Percentiles rank a stretch among this genome's conserved stretches.
Conservation (phyloP, 2,797 vertebrate genomes). For the Syngnathus rostellatus region DNA sequence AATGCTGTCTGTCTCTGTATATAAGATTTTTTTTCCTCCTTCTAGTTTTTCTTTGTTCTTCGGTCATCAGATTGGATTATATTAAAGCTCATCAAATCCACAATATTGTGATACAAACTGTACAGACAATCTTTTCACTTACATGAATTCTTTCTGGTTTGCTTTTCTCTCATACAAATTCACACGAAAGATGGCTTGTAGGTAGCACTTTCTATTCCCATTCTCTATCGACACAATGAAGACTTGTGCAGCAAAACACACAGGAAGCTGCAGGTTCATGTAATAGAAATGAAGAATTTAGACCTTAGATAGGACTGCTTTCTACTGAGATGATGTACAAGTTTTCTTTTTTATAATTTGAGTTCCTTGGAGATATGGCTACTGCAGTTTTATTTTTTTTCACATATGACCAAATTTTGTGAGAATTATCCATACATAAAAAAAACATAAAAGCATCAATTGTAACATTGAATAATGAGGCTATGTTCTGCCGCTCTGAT, state of each 20-base stretch:
- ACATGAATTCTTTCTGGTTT: slow-evolving; percentile 32
- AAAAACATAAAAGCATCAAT: background rate
- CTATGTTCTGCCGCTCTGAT: background rate
- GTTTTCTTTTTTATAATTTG: slow-evolving; percentile 37
- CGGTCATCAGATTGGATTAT: slow-evolving; percentile 51
- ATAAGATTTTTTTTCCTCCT: slow-evolving; percentile 40
- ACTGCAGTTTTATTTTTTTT: slow-evolving; percentile 33
- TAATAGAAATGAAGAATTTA: slow-evolving; percentile 26
- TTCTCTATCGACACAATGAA: slow-evolving; percentile 15
- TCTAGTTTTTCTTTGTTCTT: slow-evolving; percentile 45
- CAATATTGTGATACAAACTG: slow-evolving; percentile 43
- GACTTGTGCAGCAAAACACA: slow-evolving; percentile 32
- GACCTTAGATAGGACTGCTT: slow-evolving; percentile 42
- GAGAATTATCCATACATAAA: background rate
- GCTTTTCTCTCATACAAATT: slow-evolving; percentile 35
- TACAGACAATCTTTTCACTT: slow-evolving; percentile 49
- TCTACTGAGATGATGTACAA: slow-evolving; percentile 46
- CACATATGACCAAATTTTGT: background rate
- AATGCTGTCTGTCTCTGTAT: slow-evolving; percentile 66
- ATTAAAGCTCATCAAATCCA: slow-evolving; percentile 51
- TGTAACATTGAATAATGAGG: background rate
- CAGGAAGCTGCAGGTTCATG: slow-evolving; percentile 17
- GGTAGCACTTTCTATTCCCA: slow-evolving; percentile 29
- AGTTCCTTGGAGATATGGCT: slow-evolving; percentile 8
- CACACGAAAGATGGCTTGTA: slow-evolving; percentile 36